These are phyloP conservation scores for silkworm (Bombyx mori) DNA, from an alignment of 1,140 invertebrate species.

Conservation along the genomic window ASM3026992v2 NC_085128.1:16087501-16088000, in stretches of 20 bases:
- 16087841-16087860: constrained; percentile 42
- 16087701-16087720: constrained; percentile 59
- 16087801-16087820: constrained; percentile 63
- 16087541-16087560: constrained; percentile 4
- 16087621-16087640: constrained; percentile 12
- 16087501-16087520: constrained; percentile 4
- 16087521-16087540: constrained; percentile 1
- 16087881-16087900: neutral
- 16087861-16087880: constrained; percentile 59
- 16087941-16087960: no score
- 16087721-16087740: constrained; percentile 44
- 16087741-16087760: constrained; percentile 32
- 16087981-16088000: no score
- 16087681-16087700: constrained; percentile 61
- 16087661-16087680: constrained; percentile 59
- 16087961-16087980: no score
- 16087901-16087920: no score
- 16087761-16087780: constrained; percentile 49
- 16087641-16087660: constrained; percentile 45
- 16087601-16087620: no score
- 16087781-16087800: constrained; percentile 59
- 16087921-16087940: no score
- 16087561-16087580: neutral
- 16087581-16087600: constrained; percentile 1
- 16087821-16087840: constrained; percentile 48